phyloP scores from a whole-genome alignment of 1,140 invertebrate genomes.

The Fopius arisanus region DNA sequence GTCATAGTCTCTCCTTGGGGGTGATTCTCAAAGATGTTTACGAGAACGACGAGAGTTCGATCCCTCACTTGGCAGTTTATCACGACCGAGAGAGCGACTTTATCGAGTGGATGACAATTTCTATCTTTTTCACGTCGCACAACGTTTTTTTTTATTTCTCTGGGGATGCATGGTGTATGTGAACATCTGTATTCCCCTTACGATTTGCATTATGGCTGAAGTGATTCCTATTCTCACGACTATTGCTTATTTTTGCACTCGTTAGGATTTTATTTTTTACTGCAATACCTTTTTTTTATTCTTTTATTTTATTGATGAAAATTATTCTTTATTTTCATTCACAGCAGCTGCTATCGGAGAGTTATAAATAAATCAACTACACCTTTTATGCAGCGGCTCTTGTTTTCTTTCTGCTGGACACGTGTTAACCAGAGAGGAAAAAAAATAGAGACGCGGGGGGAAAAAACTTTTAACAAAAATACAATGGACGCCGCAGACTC shows the following conservation, averaged over 20 bases:
- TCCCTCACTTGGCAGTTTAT: neutral
- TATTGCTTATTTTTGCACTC: no score
- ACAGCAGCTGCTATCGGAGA: neutral
- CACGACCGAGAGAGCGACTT: constrained; percentile 2
- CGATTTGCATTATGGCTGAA: neutral
- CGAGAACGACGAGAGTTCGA: neutral
- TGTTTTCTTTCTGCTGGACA: neutral
- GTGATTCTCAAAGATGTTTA: constrained; percentile 2
- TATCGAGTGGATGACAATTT: constrained; percentile 16
- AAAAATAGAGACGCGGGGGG: neutral
- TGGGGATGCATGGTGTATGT: neutral
- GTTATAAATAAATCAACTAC: neutral
- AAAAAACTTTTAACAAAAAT: neutral
- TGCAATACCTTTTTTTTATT: no score
- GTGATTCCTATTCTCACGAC: neutral
- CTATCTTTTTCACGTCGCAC: constrained; percentile 6
- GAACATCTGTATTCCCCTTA: neutral
- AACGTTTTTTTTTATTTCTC: neutral
- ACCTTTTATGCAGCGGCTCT: neutral
- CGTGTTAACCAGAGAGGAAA: neutral
- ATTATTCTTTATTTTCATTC: no score
- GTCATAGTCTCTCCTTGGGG: neutral
- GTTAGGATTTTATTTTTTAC: no score
- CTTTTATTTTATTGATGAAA: no score
- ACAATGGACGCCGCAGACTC: neutral